Percentiles rank a stretch among this genome's conserved stretches.
Evolutionary conservation across 2,113 vertebrate species (phyloP).

Genomic region (Heteronetta atricapilla): DNA sequence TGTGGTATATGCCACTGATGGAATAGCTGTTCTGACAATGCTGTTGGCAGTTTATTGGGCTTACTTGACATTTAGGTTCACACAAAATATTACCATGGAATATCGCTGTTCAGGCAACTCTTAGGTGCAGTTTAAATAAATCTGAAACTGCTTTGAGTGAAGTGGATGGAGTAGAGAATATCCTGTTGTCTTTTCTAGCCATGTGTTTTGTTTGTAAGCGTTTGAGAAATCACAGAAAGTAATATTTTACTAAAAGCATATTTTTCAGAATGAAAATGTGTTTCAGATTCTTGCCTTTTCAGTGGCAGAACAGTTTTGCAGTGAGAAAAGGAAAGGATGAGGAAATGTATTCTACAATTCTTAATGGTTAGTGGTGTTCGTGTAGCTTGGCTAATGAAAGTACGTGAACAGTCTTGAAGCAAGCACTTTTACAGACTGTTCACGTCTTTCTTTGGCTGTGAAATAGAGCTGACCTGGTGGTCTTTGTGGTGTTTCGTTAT

Average conservation of each 20-base stretch:
- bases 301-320: conserved; percentile 36
- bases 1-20: neutral
- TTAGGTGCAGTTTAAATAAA: neutral
- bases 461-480: neutral
- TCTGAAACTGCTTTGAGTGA: neutral
- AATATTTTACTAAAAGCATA: neutral
- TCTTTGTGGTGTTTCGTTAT: conserved; percentile 23
- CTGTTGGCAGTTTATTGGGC: neutral
- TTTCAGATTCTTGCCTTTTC: conserved; percentile 42
- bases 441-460: neutral
- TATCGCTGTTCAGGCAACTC: neutral
- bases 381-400: neutral
- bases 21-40: neutral
- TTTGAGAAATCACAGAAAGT: neutral
- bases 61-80: neutral
- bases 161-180: neutral
- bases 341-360: neutral
- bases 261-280: conserved; percentile 15
- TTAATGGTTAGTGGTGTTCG: neutral
- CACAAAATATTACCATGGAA: neutral
- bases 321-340: conserved; percentile 34
- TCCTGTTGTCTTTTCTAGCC: neutral
- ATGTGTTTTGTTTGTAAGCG: neutral
- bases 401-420: neutral
- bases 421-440: neutral